Base-by-base conservation (phyloP, 2,113 vertebrate genomes). In the Aegithalos caudatus region DNA sequence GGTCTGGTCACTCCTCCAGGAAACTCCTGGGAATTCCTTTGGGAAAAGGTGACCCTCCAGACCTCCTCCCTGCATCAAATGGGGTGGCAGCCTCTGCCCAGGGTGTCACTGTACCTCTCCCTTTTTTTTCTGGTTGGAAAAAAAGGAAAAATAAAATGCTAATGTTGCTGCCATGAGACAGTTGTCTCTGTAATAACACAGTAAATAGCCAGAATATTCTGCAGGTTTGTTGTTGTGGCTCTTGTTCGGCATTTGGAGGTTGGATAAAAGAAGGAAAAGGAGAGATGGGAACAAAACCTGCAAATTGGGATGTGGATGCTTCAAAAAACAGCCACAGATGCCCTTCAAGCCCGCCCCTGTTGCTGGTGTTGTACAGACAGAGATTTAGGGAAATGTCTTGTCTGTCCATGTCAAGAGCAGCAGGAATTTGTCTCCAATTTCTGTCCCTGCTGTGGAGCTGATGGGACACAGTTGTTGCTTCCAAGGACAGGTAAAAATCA, bases 351-450 rank as follows among this genome's bases (percentile, higher is more conserved):
- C 51, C 58, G 42, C 3, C 33, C 21, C 38, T 1, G 1, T 1
- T 45, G 45, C 54, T 48, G 14, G 28, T 2, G 1, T 1, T 8
- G 1, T 5, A 0, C 4, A 28, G 27, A 18, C 47, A 77, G 53
- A 16, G 22, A 10, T 37, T 71, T 15, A 37, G 50, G 54, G 67
- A 54, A 73, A 60, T 38, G 3, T 4, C 13, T 45, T 31, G 60
- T 15, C 35, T 74, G 38, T 7, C 54, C 23, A 12, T 24, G 45
- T 37, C 25, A 53, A 38, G n/a, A 66, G 19, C 6, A 58, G 58
- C 62, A 83, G 56, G 48, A 58, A 82, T 8, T 24, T 22, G 33
- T 74, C 71, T 77, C 19, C 11, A 1, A 1, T 20, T 20, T 69
- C 42, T 47, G 7, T 35, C 64, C 78, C 45, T 71, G 60, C 70